Base-by-base conservation (phyloP, 2,888 invertebrate species). In the Epinotia bilunana region DNA sequence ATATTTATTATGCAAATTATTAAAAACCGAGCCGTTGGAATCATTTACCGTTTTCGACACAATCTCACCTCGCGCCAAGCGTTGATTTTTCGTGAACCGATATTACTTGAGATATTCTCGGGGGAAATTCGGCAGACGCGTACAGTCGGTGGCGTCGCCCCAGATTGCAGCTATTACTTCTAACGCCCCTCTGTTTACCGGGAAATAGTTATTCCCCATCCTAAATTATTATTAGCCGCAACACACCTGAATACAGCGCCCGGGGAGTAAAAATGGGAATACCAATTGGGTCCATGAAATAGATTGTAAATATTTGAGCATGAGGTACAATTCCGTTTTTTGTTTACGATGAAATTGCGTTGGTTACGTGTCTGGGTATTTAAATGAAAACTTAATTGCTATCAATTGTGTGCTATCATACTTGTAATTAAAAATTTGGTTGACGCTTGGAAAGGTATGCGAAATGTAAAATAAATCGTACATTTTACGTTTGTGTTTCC, bases 121-220 rank as follows among this genome's bases (percentile, higher is more conserved):
- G 78, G 92, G 92, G 93, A 93, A 93, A 93, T 93, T 90, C 87
- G 82, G 83, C 83, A 88, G 89, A 88, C 90, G 85, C 83, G 83
- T 83, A 77, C 80, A 79, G 79, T 80, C 77, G 83, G 81, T 83
- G 86, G 86, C 84, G 87, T 87, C 85, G 83, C 83, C 83, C 83
- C 89, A 91, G 91, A 93, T 93, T 92, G 92, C 88, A 87, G 88
- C 91, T 90, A 92, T 92, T 91, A 92, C 88, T 90, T 84, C 87
- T 84, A 86, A 88, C 90, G 83, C 83, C 90, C 91, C 87, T 86
- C 86, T 90, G 92, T 91, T 91, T 91, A 88, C 90, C 83, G 80
- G 83, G 81, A 88, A 86, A 91, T 92, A 91, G 91, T 91, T 90
- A 89, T 90, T 86, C 85, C 86, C 84, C 81, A 84, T 84, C 85